A percentile compares a stretch with the other conserved stretches of the same genome.
These are phyloP conservation scores for Apostichopus californicus DNA, from an alignment of 35 echinoderm and acorn worm species.

Conservation along the genomic window DNA sequence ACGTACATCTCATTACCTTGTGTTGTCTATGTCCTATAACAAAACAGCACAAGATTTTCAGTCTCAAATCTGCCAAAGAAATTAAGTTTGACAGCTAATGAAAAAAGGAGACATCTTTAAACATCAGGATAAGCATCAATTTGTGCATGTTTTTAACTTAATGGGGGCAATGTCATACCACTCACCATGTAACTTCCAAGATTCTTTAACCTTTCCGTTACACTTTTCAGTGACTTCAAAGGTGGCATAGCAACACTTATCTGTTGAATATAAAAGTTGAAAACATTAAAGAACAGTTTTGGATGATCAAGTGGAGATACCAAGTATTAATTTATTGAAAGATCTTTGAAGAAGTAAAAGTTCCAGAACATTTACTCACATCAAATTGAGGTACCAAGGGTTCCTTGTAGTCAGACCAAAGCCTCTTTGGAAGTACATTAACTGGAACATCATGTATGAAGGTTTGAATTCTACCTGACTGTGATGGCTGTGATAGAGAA, in stretches of 20 bases:
- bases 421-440: constrained; percentile 81
- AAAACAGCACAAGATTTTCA: too few species aligned
- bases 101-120: too few species aligned
- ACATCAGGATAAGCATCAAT: not conserved
- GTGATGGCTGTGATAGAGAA: constrained; percentile 72
- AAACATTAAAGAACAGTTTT: not conserved
- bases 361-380: constrained; percentile 62
- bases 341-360: not conserved
- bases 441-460: constrained; percentile 96
- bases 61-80: too few species aligned
- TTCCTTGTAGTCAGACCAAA: constrained; percentile 92
- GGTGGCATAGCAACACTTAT: constrained; percentile 92
- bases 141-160: not conserved
- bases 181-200: constrained; percentile 86
- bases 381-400: constrained; percentile 96
- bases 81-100: too few species aligned
- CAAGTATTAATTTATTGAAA: not conserved
- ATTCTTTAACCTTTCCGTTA: constrained; percentile 95
- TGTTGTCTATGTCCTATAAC: too few species aligned
- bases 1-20: too few species aligned
- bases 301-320: not conserved
- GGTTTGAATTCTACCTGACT: constrained; percentile 77
- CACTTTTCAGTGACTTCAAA: constrained; percentile 80
- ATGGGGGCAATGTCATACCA: not conserved
- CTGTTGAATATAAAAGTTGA: constrained; percentile 7